Percentiles rank a stretch among this genome's conserved stretches.
phyloP scores from a whole-genome alignment of 2,888 invertebrate species.

The Epicampocera succincta region DNA sequence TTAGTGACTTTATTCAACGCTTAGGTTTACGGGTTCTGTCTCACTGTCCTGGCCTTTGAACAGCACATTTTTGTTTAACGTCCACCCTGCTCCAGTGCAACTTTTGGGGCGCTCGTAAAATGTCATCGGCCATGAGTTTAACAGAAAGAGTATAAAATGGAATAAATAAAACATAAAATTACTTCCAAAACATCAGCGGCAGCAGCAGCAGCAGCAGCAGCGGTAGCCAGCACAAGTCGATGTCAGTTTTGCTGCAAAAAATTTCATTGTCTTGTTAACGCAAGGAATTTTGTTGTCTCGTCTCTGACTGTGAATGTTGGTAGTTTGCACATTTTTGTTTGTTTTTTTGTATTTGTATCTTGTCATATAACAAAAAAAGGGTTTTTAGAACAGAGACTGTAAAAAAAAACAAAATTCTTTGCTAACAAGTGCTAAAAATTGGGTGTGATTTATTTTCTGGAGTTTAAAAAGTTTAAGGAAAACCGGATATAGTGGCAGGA shows the following conservation, averaged over 20 bases:
- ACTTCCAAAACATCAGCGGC: slow-evolving; percentile 25
- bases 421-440: slow-evolving; percentile 65
- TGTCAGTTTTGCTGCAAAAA: slow-evolving; percentile 30
- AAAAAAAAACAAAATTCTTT: slow-evolving; percentile 30
- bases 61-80: slow-evolving; percentile 39
- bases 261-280: slow-evolving; percentile 59
- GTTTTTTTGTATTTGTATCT: no score
- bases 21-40: slow-evolving; percentile 16
- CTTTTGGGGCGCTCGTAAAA: slow-evolving; percentile 38
- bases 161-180: neutral
- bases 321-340: slow-evolving; percentile 24
- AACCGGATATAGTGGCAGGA: slow-evolving; percentile 59
- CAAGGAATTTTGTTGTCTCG: slow-evolving; percentile 48
- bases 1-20: slow-evolving; percentile 15
- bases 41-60: slow-evolving; percentile 36
- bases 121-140: slow-evolving; percentile 53
- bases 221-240: slow-evolving; percentile 12
- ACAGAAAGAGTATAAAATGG: slow-evolving; percentile 14
- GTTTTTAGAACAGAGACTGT: neutral
- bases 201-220: neutral
- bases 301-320: slow-evolving; percentile 40
- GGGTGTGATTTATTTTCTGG: slow-evolving; percentile 69
- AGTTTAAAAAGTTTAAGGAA: slow-evolving; percentile 51
- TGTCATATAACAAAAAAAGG: slow-evolving; percentile 1
- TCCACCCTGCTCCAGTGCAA: neutral